Percentiles rank a stretch among this genome's conserved stretches.
These are phyloP conservation scores for Timandra comae DNA, from an alignment of 2,888 invertebrate species.

Conservation along the genomic window DNA sequence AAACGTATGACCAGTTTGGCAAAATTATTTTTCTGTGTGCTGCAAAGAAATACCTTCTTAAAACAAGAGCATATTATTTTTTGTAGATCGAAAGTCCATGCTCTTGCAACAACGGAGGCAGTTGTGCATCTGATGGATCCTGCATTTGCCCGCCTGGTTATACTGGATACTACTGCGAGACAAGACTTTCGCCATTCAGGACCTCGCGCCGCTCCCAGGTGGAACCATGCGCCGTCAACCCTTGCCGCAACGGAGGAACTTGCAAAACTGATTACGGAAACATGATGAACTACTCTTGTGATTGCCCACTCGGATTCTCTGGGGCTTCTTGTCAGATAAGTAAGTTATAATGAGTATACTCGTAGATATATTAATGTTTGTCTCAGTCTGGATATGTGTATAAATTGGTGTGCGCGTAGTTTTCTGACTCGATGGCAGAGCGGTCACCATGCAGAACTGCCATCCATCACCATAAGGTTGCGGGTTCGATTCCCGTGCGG, in stretches of 20 bases:
- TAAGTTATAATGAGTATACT: slow-evolving; percentile 50
- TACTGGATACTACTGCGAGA: slow-evolving; percentile 57
- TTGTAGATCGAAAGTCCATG: slow-evolving; percentile 47
- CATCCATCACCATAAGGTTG: too few species aligned
- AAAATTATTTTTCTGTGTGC: too few species aligned
- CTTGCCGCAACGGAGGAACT: slow-evolving; percentile 88
- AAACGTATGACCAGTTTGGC: too few species aligned
- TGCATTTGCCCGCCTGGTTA: slow-evolving; percentile 75
- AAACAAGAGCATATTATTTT: too few species aligned
- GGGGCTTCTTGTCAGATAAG: slow-evolving; percentile 88
- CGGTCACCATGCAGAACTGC: too few species aligned
- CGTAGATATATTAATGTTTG: slow-evolving; percentile 1
- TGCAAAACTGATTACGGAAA: slow-evolving; percentile 76
- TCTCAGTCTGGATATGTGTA: too few species aligned
- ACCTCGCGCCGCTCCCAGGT: slow-evolving; percentile 39
- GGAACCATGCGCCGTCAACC: slow-evolving; percentile 77
- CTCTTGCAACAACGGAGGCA: slow-evolving; percentile 82
- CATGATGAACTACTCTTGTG: slow-evolving; percentile 80
- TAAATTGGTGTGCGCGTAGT: too few species aligned
- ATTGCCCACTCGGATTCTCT: slow-evolving; percentile 86
- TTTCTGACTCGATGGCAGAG: too few species aligned
- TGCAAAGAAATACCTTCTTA: too few species aligned
- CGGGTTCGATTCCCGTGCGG: too few species aligned
- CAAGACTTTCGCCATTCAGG: slow-evolving; percentile 32
- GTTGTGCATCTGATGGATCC: slow-evolving; percentile 72